Evolutionary conservation across 2,888 invertebrate genomes (phyloP).

Genomic region (Argyresthia goedartella): DNA sequence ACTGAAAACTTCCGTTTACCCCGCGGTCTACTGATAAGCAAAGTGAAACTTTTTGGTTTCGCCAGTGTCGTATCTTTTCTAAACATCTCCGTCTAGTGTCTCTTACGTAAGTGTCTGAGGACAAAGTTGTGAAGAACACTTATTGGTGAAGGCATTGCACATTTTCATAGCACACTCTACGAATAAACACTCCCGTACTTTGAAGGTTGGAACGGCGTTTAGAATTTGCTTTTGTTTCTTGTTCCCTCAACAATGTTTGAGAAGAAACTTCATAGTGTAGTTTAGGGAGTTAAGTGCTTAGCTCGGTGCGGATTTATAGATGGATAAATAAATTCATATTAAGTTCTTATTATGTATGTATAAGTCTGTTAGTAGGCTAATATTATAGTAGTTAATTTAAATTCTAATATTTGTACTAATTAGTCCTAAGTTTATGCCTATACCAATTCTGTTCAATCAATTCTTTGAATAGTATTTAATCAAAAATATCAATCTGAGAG

Average conservation of each 20-base stretch:
- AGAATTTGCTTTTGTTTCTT: conserved; percentile 34
- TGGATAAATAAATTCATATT: too few relatives aligned
- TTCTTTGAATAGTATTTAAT: too few relatives aligned
- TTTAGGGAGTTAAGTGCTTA: conserved; percentile 21
- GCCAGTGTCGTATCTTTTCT: too few relatives aligned
- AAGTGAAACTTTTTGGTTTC: too few relatives aligned
- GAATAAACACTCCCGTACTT: conserved; percentile 19
- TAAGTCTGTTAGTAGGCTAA: too few relatives aligned
- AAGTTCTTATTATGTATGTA: too few relatives aligned
- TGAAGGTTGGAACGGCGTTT: conserved; percentile 22
- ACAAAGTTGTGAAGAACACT: conserved; percentile 19
- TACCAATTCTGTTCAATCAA: too few relatives aligned
- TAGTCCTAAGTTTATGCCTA: too few relatives aligned
- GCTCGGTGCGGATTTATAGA: background rate
- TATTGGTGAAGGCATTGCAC: conserved; percentile 38
- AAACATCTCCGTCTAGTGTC: too few relatives aligned
- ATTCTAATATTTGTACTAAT: too few relatives aligned
- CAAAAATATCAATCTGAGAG: too few relatives aligned
- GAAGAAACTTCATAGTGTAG: conserved; percentile 38
- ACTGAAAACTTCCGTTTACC: conserved; percentile 19
- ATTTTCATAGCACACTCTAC: conserved; percentile 48
- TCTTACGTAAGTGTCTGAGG: background rate
- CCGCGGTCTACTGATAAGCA: background rate
- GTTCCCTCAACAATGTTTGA: conserved; percentile 48
- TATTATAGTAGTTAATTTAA: too few relatives aligned